Percentiles rank a stretch among this genome's conserved stretches.
Evolutionary conservation across 2,888 invertebrate genomes (phyloP).

Genomic region (Mactromeris polynyma): DNA sequence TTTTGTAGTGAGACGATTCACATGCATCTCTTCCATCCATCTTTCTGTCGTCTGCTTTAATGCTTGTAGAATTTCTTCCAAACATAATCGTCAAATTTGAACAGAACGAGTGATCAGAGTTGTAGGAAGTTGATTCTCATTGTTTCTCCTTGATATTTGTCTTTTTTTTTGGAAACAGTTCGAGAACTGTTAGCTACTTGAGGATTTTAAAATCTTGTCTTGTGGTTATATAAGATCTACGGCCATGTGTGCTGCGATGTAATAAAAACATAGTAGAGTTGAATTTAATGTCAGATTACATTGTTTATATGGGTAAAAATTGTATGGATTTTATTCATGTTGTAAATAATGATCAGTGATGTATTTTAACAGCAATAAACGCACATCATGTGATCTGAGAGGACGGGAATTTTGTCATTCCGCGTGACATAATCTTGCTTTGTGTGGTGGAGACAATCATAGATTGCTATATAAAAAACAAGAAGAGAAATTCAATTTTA

Average conservation of each 20-base stretch:
- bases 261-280: not conserved
- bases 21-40: not conserved
- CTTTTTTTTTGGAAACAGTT: not conserved
- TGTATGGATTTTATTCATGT: not conserved
- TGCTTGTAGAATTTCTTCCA: not conserved
- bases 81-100: not conserved
- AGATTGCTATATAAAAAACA: not conserved
- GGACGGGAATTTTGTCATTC: not conserved
- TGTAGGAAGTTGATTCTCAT: not conserved
- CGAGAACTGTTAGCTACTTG: not conserved
- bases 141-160: not conserved
- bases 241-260: not conserved
- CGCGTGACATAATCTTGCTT: not conserved
- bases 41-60: not conserved
- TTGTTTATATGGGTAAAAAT: not conserved
- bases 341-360: not conserved
- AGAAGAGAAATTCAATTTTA: not conserved
- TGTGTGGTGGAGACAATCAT: not conserved
- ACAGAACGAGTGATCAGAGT: not conserved
- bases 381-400: not conserved
- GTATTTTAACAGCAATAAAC: not conserved
- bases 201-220: not conserved
- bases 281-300: not conserved
- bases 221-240: not conserved
- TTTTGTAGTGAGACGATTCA: not conserved